phyloP scores from a whole-genome alignment of 2,888 invertebrate species.

The Leptopterna dolabrata region DNA sequence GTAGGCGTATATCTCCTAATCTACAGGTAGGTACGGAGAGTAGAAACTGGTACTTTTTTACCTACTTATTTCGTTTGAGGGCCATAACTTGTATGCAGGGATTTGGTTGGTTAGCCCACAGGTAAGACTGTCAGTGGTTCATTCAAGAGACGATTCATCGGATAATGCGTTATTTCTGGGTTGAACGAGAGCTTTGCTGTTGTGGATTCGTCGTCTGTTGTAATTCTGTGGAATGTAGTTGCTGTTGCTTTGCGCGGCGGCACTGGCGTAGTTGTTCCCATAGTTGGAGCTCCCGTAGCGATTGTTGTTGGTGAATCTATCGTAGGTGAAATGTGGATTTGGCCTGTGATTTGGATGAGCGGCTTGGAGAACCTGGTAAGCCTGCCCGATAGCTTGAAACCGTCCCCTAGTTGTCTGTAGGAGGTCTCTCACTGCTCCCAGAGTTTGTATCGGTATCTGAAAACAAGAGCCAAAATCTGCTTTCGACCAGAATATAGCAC shows the following conservation, averaged over 20 bases:
- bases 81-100: too few species aligned
- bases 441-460: constrained; percentile 57
- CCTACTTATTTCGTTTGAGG: too few species aligned
- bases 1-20: too few species aligned
- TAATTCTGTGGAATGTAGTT: neutral
- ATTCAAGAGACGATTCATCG: too few species aligned
- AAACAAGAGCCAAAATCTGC: neutral
- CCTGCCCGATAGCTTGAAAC: constrained; percentile 44
- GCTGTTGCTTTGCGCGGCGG: constrained; percentile 31
- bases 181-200: constrained; percentile 55
- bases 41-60: too few species aligned
- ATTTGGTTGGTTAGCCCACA: too few species aligned
- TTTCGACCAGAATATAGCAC: neutral
- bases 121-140: too few species aligned
- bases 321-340: constrained; percentile 52
- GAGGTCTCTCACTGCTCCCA: constrained; percentile 56
- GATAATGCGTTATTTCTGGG: constrained; percentile 23
- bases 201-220: constrained; percentile 25
- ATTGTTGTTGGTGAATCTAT: neutral
- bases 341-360: constrained; percentile 55
- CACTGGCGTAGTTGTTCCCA: neutral
- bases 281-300: neutral
- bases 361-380: constrained; percentile 37
- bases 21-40: too few species aligned
- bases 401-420: constrained; percentile 55